Evolutionary conservation across 2,113 vertebrate species (phyloP).

Genomic region (Gobio gobio): DNA sequence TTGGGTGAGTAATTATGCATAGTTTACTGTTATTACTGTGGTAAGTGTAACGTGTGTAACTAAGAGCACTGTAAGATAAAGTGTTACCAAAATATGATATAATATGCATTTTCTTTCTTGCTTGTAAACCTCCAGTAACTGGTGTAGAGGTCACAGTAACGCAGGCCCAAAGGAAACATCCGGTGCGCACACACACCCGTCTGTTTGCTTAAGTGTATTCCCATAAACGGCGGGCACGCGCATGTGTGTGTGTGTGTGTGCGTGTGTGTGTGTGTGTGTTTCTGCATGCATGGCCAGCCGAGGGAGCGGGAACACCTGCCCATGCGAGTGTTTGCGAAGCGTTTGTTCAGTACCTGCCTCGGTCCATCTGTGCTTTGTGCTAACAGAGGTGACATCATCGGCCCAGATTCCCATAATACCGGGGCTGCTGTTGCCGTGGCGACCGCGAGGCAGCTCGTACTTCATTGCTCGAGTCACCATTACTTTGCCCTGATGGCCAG

Average conservation of each 20-base stretch:
- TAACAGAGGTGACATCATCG: constrained; percentile 70
- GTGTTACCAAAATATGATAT: background rate
- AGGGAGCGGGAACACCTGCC: constrained; percentile 10
- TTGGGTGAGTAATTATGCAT: too few relatives aligned
- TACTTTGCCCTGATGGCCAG: constrained; percentile 8
- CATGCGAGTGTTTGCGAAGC: constrained; percentile 52
- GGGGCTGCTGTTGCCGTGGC: constrained; percentile 69
- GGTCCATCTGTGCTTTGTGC: constrained; percentile 69
- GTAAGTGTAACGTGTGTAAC: too few relatives aligned
- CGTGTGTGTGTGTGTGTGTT: background rate
- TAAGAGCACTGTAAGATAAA: too few relatives aligned
- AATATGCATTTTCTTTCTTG: background rate
- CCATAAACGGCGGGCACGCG: background rate
- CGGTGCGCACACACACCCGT: background rate
- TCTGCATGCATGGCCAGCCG: background rate
- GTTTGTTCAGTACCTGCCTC: constrained; percentile 67
- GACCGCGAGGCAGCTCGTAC: constrained; percentile 50
- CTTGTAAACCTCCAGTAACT: background rate
- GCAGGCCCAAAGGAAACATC: background rate
- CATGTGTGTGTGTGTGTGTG: background rate
- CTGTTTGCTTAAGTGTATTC: constrained; percentile 45
- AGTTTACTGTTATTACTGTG: too few relatives aligned
- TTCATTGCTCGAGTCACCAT: constrained; percentile 27
- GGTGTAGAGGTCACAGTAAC: background rate
- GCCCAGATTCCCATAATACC: constrained; percentile 56